Percentiles rank a stretch among this genome's conserved stretches.
Conservation (phyloP, 2,888 invertebrate genomes). For the Scrobipalpa costella region DNA sequence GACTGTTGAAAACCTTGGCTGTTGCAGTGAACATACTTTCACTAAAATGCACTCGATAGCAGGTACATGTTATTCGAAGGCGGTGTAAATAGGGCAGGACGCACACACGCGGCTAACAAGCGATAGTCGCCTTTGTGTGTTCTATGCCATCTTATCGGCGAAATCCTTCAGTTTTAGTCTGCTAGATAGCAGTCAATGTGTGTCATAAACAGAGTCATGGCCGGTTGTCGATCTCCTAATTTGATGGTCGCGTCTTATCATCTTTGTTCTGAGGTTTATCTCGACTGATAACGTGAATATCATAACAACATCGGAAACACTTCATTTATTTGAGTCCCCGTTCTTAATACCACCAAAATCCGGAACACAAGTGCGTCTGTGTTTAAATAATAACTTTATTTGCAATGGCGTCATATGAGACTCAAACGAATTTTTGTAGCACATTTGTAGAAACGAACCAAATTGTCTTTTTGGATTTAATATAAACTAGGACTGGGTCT, state of each 20-base stretch:
- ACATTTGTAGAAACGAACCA: not conserved
- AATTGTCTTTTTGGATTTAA: too few relatives aligned
- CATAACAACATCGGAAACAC: slow-evolving; percentile 18
- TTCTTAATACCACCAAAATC: slow-evolving; percentile 12
- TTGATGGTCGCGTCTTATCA: slow-evolving; percentile 71
- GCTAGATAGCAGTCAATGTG: slow-evolving; percentile 48
- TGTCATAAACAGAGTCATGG: slow-evolving; percentile 74
- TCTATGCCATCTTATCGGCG: slow-evolving; percentile 68
- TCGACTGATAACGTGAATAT: slow-evolving; percentile 46
- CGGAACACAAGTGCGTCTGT: slow-evolving; percentile 14
- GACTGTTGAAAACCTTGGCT: slow-evolving; percentile 60
- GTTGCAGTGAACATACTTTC: slow-evolving; percentile 61
- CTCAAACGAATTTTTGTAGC: not conserved
- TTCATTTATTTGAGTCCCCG: slow-evolving; percentile 13
- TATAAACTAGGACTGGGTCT: too few relatives aligned
- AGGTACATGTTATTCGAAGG: slow-evolving; percentile 38
- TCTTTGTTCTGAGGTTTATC: slow-evolving; percentile 50
- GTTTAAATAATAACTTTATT: slow-evolving; percentile 15
- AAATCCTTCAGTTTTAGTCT: slow-evolving; percentile 68
- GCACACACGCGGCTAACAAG: slow-evolving; percentile 29
- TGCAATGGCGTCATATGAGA: slow-evolving; percentile 2
- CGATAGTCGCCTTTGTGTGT: slow-evolving; percentile 38
- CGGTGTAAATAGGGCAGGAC: slow-evolving; percentile 47
- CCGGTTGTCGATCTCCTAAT: slow-evolving; percentile 77
- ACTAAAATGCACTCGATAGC: slow-evolving; percentile 50